Conservation (phyloP, 2,797 vertebrate species). For the Pagetopsis macropterus region DNA sequence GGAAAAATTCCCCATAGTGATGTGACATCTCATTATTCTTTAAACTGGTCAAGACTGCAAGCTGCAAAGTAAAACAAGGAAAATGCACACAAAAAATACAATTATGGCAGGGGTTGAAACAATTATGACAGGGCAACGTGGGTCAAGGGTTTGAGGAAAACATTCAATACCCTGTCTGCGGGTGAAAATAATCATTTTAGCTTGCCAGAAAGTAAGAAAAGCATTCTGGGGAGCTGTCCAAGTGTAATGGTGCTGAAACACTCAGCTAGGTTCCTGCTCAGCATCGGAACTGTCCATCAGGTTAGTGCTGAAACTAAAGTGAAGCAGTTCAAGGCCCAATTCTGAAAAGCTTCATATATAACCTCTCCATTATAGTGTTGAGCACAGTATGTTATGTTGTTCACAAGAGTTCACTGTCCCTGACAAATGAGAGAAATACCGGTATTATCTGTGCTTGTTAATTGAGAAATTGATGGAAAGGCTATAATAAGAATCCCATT, state of each 20-base stretch:
- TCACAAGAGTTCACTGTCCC: neutral
- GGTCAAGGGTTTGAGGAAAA: constrained; percentile 9
- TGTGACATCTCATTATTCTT: neutral
- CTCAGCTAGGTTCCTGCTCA: constrained; percentile 4
- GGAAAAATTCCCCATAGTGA: neutral
- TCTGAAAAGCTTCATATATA: neutral
- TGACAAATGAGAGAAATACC: no score
- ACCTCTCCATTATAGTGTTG: neutral
- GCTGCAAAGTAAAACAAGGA: neutral
- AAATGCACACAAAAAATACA: no score
- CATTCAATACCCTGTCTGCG: neutral
- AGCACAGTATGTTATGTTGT: neutral
- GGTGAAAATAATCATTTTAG: neutral
- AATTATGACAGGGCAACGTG: neutral
- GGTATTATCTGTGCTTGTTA: no score
- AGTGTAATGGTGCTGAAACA: constrained; percentile 53
- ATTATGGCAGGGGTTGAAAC: neutral
- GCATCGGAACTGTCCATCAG: constrained; percentile 40
- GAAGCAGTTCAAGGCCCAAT: neutral
- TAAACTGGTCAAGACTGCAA: neutral
- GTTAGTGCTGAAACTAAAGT: constrained; percentile 44
- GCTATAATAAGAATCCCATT: no score
- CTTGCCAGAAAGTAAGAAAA: neutral
- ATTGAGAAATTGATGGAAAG: no score
- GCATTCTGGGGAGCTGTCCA: constrained; percentile 50